These are phyloP conservation scores for Lithophane ornitopus DNA, from an alignment of 2,888 invertebrate species.

Conservation along the genomic window DNA sequence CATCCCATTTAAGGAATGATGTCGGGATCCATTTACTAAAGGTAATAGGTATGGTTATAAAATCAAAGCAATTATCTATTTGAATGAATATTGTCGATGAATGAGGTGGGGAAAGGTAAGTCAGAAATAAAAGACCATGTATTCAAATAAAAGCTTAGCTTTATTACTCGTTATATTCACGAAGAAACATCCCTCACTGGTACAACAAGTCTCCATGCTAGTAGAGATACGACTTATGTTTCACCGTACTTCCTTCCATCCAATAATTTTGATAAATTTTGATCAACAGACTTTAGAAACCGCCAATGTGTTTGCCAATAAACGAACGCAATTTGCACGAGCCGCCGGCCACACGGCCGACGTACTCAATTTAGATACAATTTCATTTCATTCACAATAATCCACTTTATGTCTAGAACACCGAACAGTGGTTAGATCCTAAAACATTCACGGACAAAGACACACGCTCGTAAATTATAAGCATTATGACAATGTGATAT, in stretches of 20 bases:
- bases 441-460: conserved; percentile 90
- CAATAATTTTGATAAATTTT: conserved; percentile 86
- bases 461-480: conserved; percentile 91
- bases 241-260: conserved; percentile 79
- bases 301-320: conserved; percentile 77
- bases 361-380: conserved; percentile 81
- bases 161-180: conserved; percentile 94
- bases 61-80: too few species aligned
- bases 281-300: conserved; percentile 73
- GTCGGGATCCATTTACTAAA: too few species aligned
- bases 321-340: conserved; percentile 80
- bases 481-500: conserved; percentile 91
- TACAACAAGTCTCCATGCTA: conserved; percentile 87
- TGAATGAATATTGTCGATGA: background rate
- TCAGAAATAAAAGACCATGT: conserved; percentile 81
- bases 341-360: conserved; percentile 67
- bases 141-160: conserved; percentile 94
- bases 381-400: conserved; percentile 80
- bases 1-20: too few species aligned
- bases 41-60: too few species aligned
- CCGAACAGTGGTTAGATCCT: conserved; percentile 88
- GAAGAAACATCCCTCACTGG: conserved; percentile 91
- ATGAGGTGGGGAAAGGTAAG: conserved; percentile 3
- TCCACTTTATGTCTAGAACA: conserved; percentile 88
- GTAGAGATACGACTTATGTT: conserved; percentile 83